Base-by-base conservation (phyloP, 2,113 vertebrate species). In the Osmerus mordax region DNA sequence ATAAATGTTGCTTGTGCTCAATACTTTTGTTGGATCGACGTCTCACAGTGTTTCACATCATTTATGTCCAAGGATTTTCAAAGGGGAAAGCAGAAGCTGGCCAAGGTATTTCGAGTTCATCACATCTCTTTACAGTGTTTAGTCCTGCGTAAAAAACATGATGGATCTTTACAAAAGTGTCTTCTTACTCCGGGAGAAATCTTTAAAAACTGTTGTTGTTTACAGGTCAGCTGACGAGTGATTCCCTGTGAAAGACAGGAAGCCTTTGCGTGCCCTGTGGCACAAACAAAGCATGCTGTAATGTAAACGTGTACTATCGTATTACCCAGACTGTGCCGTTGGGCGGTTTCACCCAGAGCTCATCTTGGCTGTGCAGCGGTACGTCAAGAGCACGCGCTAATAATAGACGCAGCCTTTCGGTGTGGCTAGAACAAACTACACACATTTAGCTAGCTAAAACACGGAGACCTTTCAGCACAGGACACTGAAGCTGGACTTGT, bases 121-220 rank as follows among this genome's bases (percentile, higher is more conserved):
- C 16, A 56, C 54, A 8, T 32, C 32, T 64, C 25, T 11, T 64
- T 28, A 36, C 28, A 36, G 29, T 29, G 8, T 41, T 64, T 64
- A 18, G 32, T 6, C 25, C 5, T 28, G 29, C 16, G 15, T 64
- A 28, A 19, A 16, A n/a, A 36, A 64, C 28, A 36, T 29, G 16
- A 64, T 19, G 29, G 62, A 16, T 16, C 62, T 64, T 64, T 64
- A 32, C 16, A 64, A 36, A 64, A 41, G 62, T 64, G 25, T 36
- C 28, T 16, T 64, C 14, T 36, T 64, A 18, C 62, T 64, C 62
- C 9, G 29, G 18, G 61, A 25, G 32, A 36, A 18, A 64, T 64
- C 62, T 64, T 29, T 64, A 64, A 16, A 62, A 63, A 36, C 29
- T 41, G 62, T 64, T 64, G 62, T 64, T 64, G 62, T 64, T 64